These are phyloP conservation scores for Sarotherodon lohbergeri DNA, from an alignment of 2,113 vertebrate species.

Conservation along the genomic window DNA sequence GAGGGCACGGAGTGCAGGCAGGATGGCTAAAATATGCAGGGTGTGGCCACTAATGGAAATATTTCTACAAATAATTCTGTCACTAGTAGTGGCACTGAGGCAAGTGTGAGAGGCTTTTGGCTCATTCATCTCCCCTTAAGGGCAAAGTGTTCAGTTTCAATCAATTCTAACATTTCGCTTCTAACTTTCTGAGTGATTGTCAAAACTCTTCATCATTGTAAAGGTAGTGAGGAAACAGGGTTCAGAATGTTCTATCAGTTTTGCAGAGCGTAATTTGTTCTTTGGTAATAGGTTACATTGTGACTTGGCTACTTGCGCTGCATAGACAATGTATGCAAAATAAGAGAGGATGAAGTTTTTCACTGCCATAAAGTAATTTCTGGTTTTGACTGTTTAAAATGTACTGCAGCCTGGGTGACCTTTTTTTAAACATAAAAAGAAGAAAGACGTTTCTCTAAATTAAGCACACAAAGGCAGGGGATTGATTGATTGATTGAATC, in stretches of 20 bases:
- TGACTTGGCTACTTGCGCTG: not conserved
- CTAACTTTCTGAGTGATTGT: constrained; percentile 29
- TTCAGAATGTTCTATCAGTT: not conserved
- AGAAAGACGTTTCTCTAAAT: not conserved
- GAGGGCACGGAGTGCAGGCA: not conserved
- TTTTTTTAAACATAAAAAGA: not conserved
- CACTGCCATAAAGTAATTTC: not conserved
- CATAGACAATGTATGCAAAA: not conserved
- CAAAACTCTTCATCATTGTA: not conserved
- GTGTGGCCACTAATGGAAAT: not conserved
- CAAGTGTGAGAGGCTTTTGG: not conserved
- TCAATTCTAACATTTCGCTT: constrained; percentile 28
- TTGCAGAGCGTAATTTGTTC: not conserved
- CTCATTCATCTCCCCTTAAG: constrained; percentile 22
- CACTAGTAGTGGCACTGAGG: not conserved
- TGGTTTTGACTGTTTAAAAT: not conserved
- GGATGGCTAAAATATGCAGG: not conserved
- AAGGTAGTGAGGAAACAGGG: not conserved
- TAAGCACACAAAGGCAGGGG: not conserved
- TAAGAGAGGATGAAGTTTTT: not conserved
- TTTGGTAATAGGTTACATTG: not conserved
- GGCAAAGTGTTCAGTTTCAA: constrained; percentile 38
- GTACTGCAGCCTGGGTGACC: not conserved
- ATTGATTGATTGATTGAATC: not conserved
- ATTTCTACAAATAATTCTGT: not conserved